phyloP scores from a whole-genome alignment of 1,140 invertebrate species.

The Ostrea edulis region DNA sequence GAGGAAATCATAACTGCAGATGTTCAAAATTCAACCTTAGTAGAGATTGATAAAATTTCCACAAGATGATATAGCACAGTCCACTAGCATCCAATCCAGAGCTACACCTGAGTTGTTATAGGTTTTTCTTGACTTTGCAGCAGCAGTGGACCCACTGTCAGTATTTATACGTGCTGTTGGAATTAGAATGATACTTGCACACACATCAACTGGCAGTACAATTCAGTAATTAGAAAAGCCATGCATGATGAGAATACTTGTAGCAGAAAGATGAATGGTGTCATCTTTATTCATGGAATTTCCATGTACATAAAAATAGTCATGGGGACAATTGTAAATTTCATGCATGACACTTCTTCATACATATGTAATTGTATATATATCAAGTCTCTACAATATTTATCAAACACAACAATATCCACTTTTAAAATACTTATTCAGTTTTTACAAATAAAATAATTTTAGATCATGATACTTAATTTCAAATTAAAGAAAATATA shows the following conservation, averaged over 20 bases:
- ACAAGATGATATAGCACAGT: not conserved
- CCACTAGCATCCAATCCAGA: not conserved
- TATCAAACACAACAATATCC: too few species aligned
- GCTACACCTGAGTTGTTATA: not conserved
- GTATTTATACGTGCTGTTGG: conserved; percentile 7
- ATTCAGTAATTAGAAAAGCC: not conserved
- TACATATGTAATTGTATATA: not conserved
- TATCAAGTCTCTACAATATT: not conserved
- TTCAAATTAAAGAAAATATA: too few species aligned
- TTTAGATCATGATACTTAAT: too few species aligned
- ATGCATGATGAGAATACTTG: not conserved
- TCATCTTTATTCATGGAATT: not conserved
- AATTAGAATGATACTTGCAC: not conserved
- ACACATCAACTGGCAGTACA: not conserved
- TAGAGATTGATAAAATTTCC: not conserved
- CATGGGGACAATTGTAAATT: not conserved
- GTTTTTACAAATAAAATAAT: too few species aligned
- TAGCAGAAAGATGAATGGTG: not conserved
- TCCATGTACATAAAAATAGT: not conserved
- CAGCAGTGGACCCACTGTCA: not conserved
- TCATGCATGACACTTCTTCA: not conserved
- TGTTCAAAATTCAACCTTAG: not conserved
- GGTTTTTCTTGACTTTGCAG: conserved; percentile 1
- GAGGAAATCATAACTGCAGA: not conserved
- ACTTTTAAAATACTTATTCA: too few species aligned